These are phyloP conservation scores for Papilio demoleus DNA, from an alignment of 2,888 invertebrate species.

Conservation along the genomic window DNA sequence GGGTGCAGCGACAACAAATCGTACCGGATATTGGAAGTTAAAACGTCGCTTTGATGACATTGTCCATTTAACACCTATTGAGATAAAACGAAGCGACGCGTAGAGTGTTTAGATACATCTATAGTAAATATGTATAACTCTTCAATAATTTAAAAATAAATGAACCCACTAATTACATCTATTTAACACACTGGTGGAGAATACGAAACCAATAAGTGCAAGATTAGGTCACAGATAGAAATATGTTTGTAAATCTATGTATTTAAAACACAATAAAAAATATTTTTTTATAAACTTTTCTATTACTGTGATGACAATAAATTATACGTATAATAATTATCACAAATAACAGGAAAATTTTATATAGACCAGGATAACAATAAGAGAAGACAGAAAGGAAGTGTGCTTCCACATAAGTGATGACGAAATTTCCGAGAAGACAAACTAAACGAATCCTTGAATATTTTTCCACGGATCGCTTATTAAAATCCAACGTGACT, in stretches of 20 bases:
- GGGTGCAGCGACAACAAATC: conserved; percentile 60
- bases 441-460: conserved; percentile 47
- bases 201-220: too few species aligned
- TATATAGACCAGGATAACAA: conserved; percentile 4
- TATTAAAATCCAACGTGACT: conserved; percentile 68
- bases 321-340: neutral
- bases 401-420: conserved; percentile 47
- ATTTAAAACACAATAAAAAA: too few species aligned
- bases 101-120: conserved; percentile 56
- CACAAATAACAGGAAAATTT: conserved; percentile 19
- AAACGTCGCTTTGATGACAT: conserved; percentile 60
- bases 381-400: conserved; percentile 40
- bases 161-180: too few species aligned
- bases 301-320: too few species aligned
- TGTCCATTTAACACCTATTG: conserved; percentile 70
- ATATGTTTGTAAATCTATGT: too few species aligned
- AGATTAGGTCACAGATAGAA: too few species aligned
- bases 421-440: conserved; percentile 55
- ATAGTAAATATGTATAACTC: conserved; percentile 38
- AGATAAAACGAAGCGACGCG: conserved; percentile 60
- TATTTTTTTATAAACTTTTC: too few species aligned
- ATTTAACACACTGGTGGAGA: too few species aligned
- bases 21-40: conserved; percentile 71
- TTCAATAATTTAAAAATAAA: too few species aligned
- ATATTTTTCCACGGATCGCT: conserved; percentile 54